A percentile compares a stretch with the other conserved stretches of the same genome.
These are phyloP conservation scores for Albula goreensis DNA, from an alignment of 2,113 vertebrate species.

Conservation along the genomic window DNA sequence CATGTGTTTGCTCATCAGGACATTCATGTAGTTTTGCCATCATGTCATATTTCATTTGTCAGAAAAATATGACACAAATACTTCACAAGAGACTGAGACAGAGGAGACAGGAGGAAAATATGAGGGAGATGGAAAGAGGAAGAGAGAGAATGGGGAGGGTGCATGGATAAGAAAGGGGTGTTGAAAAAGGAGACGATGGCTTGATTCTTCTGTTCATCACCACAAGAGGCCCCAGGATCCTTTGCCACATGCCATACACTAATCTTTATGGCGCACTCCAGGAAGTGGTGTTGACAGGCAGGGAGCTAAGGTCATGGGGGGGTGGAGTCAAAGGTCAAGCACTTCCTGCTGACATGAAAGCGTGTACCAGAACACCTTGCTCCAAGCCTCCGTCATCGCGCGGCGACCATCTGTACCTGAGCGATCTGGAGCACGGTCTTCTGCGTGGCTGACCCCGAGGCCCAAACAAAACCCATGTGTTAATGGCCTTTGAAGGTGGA, in stretches of 20 bases:
- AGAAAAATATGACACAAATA: background rate
- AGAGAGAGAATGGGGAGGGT: conserved; percentile 35
- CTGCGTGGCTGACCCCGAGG: conserved; percentile 44
- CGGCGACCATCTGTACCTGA: conserved; percentile 67
- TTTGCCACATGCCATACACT: conserved; percentile 63
- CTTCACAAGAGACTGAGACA: background rate
- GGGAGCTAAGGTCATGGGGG: conserved; percentile 64
- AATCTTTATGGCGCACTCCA: conserved; percentile 66
- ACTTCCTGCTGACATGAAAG: conserved; percentile 75
- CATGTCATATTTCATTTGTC: background rate
- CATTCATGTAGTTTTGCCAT: background rate
- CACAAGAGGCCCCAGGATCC: conserved; percentile 36
- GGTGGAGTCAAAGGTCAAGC: conserved; percentile 63
- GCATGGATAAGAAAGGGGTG: conserved; percentile 20
- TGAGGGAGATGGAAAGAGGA: background rate
- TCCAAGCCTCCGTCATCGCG: conserved; percentile 60
- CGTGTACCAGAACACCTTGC: conserved; percentile 71
- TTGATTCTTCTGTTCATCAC: conserved; percentile 45
- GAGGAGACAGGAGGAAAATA: background rate
- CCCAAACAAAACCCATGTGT: conserved; percentile 75
- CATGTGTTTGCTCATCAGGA: too few species aligned
- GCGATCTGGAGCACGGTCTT: conserved; percentile 62
- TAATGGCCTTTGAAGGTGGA: conserved; percentile 78
- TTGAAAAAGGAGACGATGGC: conserved; percentile 49
- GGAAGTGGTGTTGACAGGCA: conserved; percentile 70